These are phyloP conservation scores for Hepsetus odoe DNA, from an alignment of 2,113 vertebrate genomes.

Conservation along the genomic window DNA sequence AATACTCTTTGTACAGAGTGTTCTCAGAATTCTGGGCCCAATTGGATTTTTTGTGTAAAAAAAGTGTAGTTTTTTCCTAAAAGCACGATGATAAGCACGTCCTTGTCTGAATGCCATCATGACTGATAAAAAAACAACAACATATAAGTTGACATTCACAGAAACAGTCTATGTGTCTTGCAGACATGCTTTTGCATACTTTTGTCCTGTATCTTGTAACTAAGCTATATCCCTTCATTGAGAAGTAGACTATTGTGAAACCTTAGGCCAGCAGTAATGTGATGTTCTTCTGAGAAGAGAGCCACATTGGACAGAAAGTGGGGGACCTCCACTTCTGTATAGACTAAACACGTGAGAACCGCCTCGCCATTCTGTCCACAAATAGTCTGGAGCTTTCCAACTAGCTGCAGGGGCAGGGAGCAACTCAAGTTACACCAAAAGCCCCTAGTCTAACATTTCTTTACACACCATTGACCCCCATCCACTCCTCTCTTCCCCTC, in stretches of 20 bases:
- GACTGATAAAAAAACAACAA: not conserved
- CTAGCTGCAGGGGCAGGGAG: constrained; percentile 27
- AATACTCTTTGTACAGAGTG: not conserved
- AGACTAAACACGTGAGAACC: constrained; percentile 35
- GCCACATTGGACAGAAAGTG: not conserved
- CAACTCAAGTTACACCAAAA: constrained; percentile 61
- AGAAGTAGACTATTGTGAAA: not conserved
- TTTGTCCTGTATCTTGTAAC: no score
- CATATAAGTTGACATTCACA: no score
- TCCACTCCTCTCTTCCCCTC: not conserved
- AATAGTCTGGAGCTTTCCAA: constrained; percentile 41
- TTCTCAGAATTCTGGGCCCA: not conserved
- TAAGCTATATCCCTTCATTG: no score
- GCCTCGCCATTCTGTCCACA: constrained; percentile 24
- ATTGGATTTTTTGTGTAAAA: not conserved
- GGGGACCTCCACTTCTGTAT: not conserved
- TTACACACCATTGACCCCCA: constrained; percentile 50
- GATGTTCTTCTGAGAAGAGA: not conserved
- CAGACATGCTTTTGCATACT: no score
- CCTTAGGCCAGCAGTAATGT: not conserved
- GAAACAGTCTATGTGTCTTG: no score
- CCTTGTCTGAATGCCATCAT: constrained; percentile 5
- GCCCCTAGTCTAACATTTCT: constrained; percentile 23
- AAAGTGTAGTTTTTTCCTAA: not conserved
- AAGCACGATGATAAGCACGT: not conserved